These are phyloP conservation scores for Gryon sp. DNA, from an alignment of 1,140 invertebrate species.

Conservation along the genomic window DNA sequence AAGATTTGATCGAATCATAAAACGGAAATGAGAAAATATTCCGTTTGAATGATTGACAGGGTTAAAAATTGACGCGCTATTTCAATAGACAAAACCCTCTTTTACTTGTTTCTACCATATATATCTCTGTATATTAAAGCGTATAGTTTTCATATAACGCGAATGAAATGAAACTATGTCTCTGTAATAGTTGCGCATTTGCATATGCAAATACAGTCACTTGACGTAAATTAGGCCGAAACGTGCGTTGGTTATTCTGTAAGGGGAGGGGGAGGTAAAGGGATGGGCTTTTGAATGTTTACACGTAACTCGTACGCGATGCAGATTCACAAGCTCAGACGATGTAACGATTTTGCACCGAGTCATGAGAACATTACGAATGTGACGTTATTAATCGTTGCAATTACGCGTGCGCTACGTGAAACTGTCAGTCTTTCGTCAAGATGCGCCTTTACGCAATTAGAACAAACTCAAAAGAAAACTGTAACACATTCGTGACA, in stretches of 20 bases:
- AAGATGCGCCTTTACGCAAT: too few relatives aligned
- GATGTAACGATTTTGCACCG: conserved; percentile 36
- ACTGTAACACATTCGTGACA: too few relatives aligned
- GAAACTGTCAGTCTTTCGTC: too few relatives aligned
- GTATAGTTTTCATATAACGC: conserved; percentile 30
- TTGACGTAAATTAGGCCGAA: conserved; percentile 54
- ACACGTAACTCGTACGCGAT: conserved; percentile 31
- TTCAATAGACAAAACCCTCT: too few relatives aligned
- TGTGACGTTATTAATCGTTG: conserved; percentile 53
- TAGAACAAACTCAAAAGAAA: too few relatives aligned
- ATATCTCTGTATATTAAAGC: background rate
- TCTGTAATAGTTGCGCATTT: conserved; percentile 43
- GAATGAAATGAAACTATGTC: conserved; percentile 41
- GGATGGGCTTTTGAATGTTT: conserved; percentile 40
- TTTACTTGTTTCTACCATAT: too few relatives aligned
- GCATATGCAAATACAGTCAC: conserved; percentile 54
- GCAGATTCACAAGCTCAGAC: conserved; percentile 5
- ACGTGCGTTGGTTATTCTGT: conserved; percentile 46
- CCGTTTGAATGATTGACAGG: too few relatives aligned
- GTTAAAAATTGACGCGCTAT: too few relatives aligned
- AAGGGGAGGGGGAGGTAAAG: too few relatives aligned
- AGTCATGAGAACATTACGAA: conserved; percentile 34
- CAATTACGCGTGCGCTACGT: too few relatives aligned
- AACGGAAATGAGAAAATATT: too few relatives aligned
- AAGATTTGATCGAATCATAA: too few relatives aligned